Percentiles rank a stretch among this genome's conserved stretches.
These are phyloP conservation scores for Artibeus jamaicensis DNA, from an alignment of 2,797 vertebrate genomes.

Conservation along the genomic window DNA sequence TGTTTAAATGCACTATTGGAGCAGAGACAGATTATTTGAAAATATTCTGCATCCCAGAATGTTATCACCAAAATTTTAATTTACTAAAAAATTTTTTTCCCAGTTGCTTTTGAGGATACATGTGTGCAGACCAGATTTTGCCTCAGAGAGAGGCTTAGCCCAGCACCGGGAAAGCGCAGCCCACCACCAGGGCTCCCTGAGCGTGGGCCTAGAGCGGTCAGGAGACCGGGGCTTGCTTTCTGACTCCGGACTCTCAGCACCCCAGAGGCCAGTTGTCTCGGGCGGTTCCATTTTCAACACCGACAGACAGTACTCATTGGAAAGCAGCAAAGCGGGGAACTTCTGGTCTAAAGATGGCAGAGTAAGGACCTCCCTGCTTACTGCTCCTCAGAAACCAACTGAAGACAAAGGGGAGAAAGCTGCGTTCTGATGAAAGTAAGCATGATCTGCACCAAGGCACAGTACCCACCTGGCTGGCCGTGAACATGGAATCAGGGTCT, in stretches of 20 bases:
- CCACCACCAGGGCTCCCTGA: not conserved
- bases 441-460: not conserved
- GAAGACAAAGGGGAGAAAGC: not conserved
- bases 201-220: not conserved
- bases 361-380: not conserved
- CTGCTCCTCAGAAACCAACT: not conserved
- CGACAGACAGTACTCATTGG: not conserved
- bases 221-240: not conserved
- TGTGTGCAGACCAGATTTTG: not conserved
- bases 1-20: not conserved
- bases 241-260: not conserved
- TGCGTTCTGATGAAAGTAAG: not conserved
- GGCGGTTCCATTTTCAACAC: not conserved
- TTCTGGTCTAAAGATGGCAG: not conserved
- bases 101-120: not conserved
- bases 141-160: not conserved
- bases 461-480: not conserved
- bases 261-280: not conserved
- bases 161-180: not conserved
- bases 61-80: not conserved
- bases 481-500: not conserved
- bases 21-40: not conserved
- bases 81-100: not conserved
- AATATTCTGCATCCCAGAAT: not conserved
- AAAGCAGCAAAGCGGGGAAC: not conserved